A percentile compares a stretch with the other conserved stretches of the same genome.
Evolutionary conservation across 2,888 invertebrate species (phyloP).

Genomic region (Drosophila merina): DNA sequence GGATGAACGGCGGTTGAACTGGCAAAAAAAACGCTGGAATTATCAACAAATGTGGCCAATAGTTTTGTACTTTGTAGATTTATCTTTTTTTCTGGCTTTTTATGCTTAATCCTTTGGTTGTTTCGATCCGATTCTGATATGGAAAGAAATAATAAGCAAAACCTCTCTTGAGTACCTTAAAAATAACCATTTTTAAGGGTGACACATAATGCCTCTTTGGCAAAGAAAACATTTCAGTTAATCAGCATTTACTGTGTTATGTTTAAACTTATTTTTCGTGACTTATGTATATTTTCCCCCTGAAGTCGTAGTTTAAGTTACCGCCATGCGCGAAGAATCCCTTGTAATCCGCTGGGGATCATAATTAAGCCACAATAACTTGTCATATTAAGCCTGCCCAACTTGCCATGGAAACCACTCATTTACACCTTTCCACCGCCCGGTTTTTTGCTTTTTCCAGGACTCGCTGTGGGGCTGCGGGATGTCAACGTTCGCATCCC

Average conservation of each 20-base stretch:
- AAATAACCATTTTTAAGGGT: neutral
- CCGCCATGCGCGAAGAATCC: slow-evolving; percentile 47
- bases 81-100: too few species aligned
- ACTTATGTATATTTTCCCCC: neutral
- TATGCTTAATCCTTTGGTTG: too few species aligned
- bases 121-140: too few species aligned
- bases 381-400: slow-evolving; percentile 69
- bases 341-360: slow-evolving; percentile 67
- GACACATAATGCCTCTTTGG: neutral
- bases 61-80: neutral
- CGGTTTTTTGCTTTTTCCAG: slow-evolving; percentile 57
- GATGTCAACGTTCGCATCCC: slow-evolving; percentile 89
- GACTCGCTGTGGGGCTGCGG: slow-evolving; percentile 84
- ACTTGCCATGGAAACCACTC: slow-evolving; percentile 40
- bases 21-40: neutral
- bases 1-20: neutral
- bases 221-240: neutral
- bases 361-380: slow-evolving; percentile 78
- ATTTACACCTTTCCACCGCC: slow-evolving; percentile 14
- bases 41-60: neutral
- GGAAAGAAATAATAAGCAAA: neutral
- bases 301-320: slow-evolving; percentile 12
- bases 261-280: neutral
- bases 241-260: neutral
- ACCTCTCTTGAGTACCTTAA: neutral